These are phyloP conservation scores for Dolichopus griseipennis DNA, from an alignment of 2,888 invertebrate species.

Conservation along the genomic window DNA sequence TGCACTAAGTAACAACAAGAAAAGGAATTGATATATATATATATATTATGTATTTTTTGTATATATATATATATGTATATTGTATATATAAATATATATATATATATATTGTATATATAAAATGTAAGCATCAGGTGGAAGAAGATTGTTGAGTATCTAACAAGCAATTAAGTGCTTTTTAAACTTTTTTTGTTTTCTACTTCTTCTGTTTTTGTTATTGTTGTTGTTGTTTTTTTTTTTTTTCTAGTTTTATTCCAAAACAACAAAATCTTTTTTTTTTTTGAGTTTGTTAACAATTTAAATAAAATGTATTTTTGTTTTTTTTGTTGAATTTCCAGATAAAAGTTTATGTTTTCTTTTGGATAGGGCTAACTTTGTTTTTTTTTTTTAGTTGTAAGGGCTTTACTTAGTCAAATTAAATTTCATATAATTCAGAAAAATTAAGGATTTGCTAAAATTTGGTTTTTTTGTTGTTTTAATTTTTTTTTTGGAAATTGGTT, in stretches of 20 bases:
- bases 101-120: too few species aligned
- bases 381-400: neutral
- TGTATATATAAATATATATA: too few species aligned
- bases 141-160: neutral
- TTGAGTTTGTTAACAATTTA: neutral
- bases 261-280: neutral
- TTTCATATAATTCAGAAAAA: neutral
- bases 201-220: too few species aligned
- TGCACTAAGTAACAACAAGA: neutral
- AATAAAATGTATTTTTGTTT: too few species aligned
- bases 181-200: neutral
- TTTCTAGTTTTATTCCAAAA: neutral
- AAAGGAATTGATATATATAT: too few species aligned
- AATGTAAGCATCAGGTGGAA: neutral
- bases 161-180: neutral
- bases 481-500: too few species aligned
- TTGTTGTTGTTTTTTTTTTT: neutral
- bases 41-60: too few species aligned
- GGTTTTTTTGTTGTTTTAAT: too few species aligned
- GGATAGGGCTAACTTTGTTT: neutral
- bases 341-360: too few species aligned
- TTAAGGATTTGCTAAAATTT: too few species aligned
- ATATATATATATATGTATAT: too few species aligned
- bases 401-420: neutral
- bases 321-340: too few species aligned